A percentile compares a stretch with the other conserved stretches of the same genome.
Conservation (phyloP, 2,113 vertebrate genomes). For the Pycnonotus jocosus region DNA sequence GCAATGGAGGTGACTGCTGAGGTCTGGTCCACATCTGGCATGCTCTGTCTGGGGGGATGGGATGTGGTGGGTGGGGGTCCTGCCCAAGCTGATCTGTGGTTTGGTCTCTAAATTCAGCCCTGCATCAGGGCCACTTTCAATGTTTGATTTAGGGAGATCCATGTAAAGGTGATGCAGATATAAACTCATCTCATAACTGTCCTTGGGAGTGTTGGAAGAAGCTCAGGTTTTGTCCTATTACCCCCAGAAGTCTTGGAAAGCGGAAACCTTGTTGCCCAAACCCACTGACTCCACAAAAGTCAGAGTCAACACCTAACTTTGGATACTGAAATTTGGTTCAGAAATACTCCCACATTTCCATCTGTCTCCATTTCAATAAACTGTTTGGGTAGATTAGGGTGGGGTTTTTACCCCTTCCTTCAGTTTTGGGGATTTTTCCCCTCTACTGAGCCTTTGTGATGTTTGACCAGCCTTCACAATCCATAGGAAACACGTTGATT, state of each 20-base stretch:
- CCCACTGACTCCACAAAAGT: neutral
- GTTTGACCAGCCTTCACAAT: neutral
- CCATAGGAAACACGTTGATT: neutral
- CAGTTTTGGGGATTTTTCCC: neutral
- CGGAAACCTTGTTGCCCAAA: neutral
- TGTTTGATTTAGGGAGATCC: neutral
- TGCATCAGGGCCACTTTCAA: neutral
- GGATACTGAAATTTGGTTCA: neutral
- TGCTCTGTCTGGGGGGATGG: neutral
- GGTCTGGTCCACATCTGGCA: neutral
- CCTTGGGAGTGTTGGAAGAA: neutral
- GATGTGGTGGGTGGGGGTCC: neutral
- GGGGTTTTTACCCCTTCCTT: neutral
- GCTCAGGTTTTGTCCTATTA: neutral
- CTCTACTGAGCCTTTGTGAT: neutral
- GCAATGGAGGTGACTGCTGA: neutral
- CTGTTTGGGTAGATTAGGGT: neutral
- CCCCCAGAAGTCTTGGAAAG: neutral
- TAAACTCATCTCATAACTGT: neutral
- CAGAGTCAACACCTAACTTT: neutral
- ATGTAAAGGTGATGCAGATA: neutral
- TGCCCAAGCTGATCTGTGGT: rapidly evolving
- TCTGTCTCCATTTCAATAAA: neutral
- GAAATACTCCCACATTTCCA: neutral
- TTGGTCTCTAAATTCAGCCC: neutral